phyloP scores from a whole-genome alignment of 2,888 invertebrate genomes.

The Zeuzera pyrina region DNA sequence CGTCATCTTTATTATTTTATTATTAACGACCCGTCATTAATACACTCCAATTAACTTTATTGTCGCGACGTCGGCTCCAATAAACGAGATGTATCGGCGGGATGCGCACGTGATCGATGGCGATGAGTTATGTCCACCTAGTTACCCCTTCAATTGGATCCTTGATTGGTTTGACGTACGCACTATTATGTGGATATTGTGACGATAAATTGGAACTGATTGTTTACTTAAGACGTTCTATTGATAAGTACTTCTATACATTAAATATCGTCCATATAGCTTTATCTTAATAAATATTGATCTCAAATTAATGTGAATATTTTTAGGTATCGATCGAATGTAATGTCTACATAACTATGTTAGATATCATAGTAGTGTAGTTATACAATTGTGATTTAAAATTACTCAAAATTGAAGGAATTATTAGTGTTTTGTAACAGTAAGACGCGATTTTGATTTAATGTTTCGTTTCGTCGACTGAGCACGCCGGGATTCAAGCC shows the following conservation, averaged over 20 bases:
- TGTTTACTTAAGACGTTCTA: conserved; percentile 30
- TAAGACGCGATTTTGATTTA: no score
- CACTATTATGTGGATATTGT: conserved; percentile 47
- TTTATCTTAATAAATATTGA: neutral
- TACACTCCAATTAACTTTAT: conserved; percentile 65
- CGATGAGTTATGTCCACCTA: conserved; percentile 62
- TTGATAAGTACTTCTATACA: neutral
- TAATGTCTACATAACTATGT: no score
- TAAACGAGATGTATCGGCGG: conserved; percentile 53
- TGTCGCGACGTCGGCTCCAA: conserved; percentile 57
- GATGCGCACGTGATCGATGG: conserved; percentile 60
- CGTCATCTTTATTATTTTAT: conserved; percentile 60
- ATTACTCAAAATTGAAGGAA: no score
- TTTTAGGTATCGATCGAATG: neutral
- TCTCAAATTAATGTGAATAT: neutral
- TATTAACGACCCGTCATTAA: conserved; percentile 60
- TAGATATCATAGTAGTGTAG: no score
- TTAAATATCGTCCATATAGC: neutral
- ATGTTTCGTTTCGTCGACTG: no score
- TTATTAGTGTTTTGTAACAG: no score
- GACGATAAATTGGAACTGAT: conserved; percentile 59
- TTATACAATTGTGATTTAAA: no score
- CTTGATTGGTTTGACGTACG: conserved; percentile 67
- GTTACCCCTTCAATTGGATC: conserved; percentile 69
- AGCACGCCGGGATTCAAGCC: no score